These are phyloP conservation scores for Menidia menidia DNA, from an alignment of 2,797 vertebrate genomes.

Conservation along the genomic window DNA sequence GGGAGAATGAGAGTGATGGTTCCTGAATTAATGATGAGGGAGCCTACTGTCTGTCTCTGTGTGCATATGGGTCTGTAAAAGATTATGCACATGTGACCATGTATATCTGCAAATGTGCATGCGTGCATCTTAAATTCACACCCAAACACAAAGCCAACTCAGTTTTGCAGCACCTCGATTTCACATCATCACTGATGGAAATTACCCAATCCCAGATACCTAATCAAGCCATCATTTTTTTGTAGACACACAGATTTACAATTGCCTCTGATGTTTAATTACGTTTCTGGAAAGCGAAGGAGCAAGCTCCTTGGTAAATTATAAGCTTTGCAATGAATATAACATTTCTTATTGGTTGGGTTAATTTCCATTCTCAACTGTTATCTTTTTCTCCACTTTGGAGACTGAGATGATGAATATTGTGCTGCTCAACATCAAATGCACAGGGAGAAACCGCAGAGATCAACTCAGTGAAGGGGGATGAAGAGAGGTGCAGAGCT, in stretches of 20 bases:
- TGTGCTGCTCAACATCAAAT: conserved; percentile 72
- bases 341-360: conserved; percentile 2
- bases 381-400: conserved; percentile 15
- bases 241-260: conserved; percentile 50
- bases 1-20: conserved; percentile 77
- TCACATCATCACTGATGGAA: conserved; percentile 73
- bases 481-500: conserved; percentile 28
- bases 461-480: conserved; percentile 55
- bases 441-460: conserved; percentile 58
- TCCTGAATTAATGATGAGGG: conserved; percentile 84
- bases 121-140: conserved; percentile 8
- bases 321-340: conserved; percentile 45
- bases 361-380: conserved; percentile 44
- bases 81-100: conserved; percentile 65
- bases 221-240: conserved; percentile 73
- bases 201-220: conserved; percentile 71
- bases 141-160: conserved; percentile 7
- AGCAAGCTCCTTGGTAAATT: conserved; percentile 55
- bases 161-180: conserved; percentile 68
- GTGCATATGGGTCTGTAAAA: conserved; percentile 56
- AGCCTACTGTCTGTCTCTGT: conserved; percentile 74
- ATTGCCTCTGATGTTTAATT: conserved; percentile 74
- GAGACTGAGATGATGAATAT: conserved; percentile 64
- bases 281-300: conserved; percentile 64
- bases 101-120: conserved; percentile 56